Evolutionary conservation across 2,888 invertebrate genomes (phyloP).

Genomic region (Parapristionchus giblindavisi): DNA sequence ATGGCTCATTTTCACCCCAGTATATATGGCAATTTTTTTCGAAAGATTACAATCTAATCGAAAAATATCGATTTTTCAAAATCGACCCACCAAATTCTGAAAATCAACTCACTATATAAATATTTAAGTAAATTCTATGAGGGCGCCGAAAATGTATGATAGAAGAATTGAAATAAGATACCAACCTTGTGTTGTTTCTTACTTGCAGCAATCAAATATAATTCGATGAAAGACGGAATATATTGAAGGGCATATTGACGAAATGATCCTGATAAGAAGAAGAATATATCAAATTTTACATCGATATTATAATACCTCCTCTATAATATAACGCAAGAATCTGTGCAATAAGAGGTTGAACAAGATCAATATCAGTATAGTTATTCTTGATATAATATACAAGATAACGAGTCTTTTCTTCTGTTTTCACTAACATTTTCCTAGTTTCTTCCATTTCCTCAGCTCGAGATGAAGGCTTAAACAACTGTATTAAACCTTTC

Average conservation of each 20-base stretch:
- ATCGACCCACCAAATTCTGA: no score
- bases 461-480: slow-evolving; percentile 14
- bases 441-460: slow-evolving; percentile 25
- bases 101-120: no score
- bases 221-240: slow-evolving; percentile 59
- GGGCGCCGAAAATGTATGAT: no score
- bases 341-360: slow-evolving; percentile 66
- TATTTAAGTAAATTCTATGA: no score
- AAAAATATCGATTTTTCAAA: no score
- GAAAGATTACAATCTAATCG: no score
- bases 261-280: slow-evolving; percentile 54
- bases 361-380: slow-evolving; percentile 62
- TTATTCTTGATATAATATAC: slow-evolving; percentile 60
- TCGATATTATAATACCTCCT: slow-evolving; percentile 49
- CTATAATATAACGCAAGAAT: slow-evolving; percentile 64
- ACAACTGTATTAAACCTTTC: neutral
- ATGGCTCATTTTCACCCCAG: no score
- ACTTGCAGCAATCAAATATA: slow-evolving; percentile 58
- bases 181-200: slow-evolving; percentile 56
- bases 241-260: slow-evolving; percentile 63
- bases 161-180: neutral
- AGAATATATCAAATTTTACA: neutral
- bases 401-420: slow-evolving; percentile 27
- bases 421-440: slow-evolving; percentile 23
- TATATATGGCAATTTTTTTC: no score